These are phyloP conservation scores for Coelopa pilipes DNA, from an alignment of 2,888 invertebrate genomes.

Conservation along the genomic window DNA sequence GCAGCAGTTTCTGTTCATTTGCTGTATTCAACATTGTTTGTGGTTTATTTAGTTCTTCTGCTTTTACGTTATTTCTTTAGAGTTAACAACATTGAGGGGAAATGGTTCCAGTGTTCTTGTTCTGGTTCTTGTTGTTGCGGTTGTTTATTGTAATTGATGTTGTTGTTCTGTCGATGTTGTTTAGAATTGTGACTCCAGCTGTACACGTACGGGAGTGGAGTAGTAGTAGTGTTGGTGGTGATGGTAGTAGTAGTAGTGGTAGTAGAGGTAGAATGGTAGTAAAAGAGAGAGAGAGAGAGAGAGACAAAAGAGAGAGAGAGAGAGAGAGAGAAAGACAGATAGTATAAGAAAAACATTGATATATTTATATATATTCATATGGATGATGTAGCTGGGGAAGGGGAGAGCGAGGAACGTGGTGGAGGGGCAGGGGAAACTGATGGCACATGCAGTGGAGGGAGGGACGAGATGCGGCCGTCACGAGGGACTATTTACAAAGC, in stretches of 20 bases:
- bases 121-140: constrained; percentile 13
- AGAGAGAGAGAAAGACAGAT: constrained; percentile 50
- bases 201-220: constrained; percentile 20
- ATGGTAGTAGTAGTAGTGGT: constrained; percentile 19
- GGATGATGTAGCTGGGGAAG: constrained; percentile 13
- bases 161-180: constrained; percentile 9
- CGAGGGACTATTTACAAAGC: too few species aligned
- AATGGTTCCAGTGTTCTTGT: constrained; percentile 21
- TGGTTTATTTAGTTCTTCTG: not conserved
- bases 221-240: constrained; percentile 20
- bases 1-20: constrained; percentile 35
- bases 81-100: constrained; percentile 17
- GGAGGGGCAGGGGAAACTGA: too few species aligned
- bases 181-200: constrained; percentile 35
- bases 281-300: constrained; percentile 52
- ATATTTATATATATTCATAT: constrained; percentile 46
- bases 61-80: constrained; percentile 43
- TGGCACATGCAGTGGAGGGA: too few species aligned
- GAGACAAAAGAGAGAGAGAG: constrained; percentile 53
- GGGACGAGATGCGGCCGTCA: too few species aligned
- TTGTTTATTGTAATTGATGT: constrained; percentile 22
- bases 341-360: constrained; percentile 58
- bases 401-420: too few species aligned
- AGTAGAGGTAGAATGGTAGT: constrained; percentile 27
- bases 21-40: constrained; percentile 10